phyloP scores from a whole-genome alignment of 2,797 vertebrate species.

The Discoglossus pictus region DNA sequence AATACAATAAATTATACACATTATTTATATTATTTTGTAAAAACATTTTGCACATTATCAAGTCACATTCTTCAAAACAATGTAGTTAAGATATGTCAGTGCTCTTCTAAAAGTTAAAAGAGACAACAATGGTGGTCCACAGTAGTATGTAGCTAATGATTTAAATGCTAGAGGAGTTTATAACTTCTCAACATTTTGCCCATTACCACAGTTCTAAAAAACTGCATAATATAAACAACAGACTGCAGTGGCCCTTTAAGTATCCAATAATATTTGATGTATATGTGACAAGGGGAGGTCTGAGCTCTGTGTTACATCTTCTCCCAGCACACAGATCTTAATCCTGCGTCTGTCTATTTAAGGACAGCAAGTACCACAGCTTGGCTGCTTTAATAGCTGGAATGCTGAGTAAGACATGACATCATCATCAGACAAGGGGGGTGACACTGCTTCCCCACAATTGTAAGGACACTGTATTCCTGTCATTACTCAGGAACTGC shows the following conservation, averaged over 20 bases:
- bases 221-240: background rate
- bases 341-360: conserved; percentile 10
- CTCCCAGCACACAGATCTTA: conserved; percentile 1
- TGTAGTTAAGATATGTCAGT: too few species aligned
- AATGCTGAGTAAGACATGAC: conserved; percentile 34
- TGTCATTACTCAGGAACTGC: background rate
- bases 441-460: conserved; percentile 9
- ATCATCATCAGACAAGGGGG: conserved; percentile 32
- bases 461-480: background rate
- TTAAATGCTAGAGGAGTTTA: too few species aligned
- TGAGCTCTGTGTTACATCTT: conserved; percentile 20
- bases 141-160: too few species aligned
- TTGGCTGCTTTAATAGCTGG: conserved; percentile 9
- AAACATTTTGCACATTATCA: too few species aligned
- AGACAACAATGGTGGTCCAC: too few species aligned
- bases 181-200: too few species aligned
- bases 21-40: too few species aligned
- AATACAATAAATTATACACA: too few species aligned
- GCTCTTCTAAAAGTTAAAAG: too few species aligned
- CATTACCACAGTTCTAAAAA: too few species aligned
- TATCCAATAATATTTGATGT: conserved; percentile 17
- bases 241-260: background rate
- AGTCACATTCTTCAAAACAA: too few species aligned
- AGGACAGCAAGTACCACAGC: conserved; percentile 18
- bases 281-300: conserved; percentile 16